Conservation (phyloP, 1,140 invertebrate genomes). For the Micrasema longulum region DNA sequence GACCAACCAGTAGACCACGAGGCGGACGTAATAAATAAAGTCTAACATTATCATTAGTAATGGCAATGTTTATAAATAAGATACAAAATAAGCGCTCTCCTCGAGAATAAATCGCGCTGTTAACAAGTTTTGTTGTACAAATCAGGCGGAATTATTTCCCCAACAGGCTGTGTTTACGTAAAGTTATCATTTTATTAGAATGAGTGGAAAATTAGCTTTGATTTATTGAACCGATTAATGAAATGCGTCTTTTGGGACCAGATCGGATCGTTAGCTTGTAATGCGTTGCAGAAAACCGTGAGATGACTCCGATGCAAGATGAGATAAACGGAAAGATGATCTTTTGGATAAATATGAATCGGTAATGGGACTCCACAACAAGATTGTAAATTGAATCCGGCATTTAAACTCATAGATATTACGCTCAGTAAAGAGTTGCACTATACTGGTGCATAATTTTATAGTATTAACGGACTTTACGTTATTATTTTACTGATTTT, state of each 20-base stretch:
- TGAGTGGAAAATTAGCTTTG: constrained; percentile 41
- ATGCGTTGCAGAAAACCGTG: constrained; percentile 20
- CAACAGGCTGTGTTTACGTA: constrained; percentile 19
- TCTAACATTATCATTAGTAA: no score
- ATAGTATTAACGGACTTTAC: no score
- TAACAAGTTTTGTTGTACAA: constrained; percentile 8
- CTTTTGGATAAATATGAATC: constrained; percentile 44
- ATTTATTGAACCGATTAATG: constrained; percentile 49
- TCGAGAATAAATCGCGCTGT: constrained; percentile 21
- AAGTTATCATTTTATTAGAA: constrained; percentile 45
- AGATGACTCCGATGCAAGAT: constrained; percentile 7
- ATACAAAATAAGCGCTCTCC: background rate
- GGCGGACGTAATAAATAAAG: no score
- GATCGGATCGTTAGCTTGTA: constrained; percentile 9
- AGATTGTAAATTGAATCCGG: constrained; percentile 33
- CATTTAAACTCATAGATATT: constrained; percentile 22
- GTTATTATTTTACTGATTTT: no score
- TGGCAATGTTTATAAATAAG: no score
- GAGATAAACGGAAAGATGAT: constrained; percentile 40
- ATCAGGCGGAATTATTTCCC: constrained; percentile 5
- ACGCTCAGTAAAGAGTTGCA: background rate
- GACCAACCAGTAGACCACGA: no score
- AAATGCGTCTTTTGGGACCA: constrained; percentile 37
- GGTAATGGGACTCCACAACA: constrained; percentile 31
- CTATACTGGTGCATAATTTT: background rate